Percentiles rank a stretch among this genome's conserved stretches.
Conservation (phyloP, 2,113 vertebrate species). For the Parus major region DNA sequence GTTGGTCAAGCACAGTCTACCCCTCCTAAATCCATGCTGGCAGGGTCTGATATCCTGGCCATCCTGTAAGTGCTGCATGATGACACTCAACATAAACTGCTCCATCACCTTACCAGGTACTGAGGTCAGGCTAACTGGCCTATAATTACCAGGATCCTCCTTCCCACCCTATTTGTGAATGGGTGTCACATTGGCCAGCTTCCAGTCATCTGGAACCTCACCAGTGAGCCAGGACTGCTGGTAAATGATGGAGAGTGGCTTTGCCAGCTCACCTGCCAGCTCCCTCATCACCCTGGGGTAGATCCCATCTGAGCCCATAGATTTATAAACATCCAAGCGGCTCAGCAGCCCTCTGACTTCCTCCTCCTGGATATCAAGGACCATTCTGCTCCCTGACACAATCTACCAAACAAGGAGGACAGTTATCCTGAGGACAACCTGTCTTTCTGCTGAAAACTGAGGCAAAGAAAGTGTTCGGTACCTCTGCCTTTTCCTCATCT, state of each 20-base stretch:
- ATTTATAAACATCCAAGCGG: neutral
- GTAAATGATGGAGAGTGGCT: neutral
- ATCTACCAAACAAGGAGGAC: neutral
- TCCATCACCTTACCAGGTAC: neutral
- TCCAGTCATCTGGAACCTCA: neutral
- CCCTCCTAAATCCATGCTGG: neutral
- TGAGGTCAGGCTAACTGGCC: neutral
- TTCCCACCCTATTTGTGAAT: neutral
- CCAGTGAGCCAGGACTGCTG: neutral
- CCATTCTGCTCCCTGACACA: neutral
- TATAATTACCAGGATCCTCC: neutral
- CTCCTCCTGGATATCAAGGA: neutral
- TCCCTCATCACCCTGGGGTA: no score
- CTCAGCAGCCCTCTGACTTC: neutral
- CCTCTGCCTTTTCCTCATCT: neutral
- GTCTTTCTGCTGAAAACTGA: neutral
- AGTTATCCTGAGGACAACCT: neutral
- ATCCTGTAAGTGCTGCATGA: no score
- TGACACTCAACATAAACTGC: neutral
- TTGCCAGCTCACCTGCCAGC: neutral
- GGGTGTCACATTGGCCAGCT: accelerated
- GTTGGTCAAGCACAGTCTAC: neutral
- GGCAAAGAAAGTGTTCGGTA: neutral
- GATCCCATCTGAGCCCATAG: neutral
- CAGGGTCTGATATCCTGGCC: neutral